These are phyloP conservation scores for Tokudaia muenninki DNA, from an alignment of 2,797 vertebrate species.

Conservation along the genomic window DNA sequence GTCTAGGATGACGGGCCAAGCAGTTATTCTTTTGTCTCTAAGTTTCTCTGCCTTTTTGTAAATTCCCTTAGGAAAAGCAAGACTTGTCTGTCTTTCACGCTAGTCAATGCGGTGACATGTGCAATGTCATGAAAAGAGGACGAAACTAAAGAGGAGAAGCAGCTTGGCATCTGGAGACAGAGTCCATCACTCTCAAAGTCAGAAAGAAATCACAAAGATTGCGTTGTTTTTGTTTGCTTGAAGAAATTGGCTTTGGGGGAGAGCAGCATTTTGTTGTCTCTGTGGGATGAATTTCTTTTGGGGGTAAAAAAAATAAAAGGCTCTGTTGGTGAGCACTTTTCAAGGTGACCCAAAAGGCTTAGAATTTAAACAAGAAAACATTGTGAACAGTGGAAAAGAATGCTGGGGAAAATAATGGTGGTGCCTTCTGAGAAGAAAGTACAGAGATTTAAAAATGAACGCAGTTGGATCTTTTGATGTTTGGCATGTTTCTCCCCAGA, in stretches of 20 bases:
- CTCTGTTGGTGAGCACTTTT: slow-evolving; percentile 52
- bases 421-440: slow-evolving; percentile 44
- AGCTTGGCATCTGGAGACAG: slow-evolving; percentile 3
- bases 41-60: slow-evolving; percentile 24
- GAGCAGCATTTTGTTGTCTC: slow-evolving; percentile 64
- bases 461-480: slow-evolving; percentile 49
- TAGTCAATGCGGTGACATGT: not conserved
- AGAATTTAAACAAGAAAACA: slow-evolving; percentile 68
- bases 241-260: slow-evolving; percentile 63
- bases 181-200: slow-evolving; percentile 11
- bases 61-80: not conserved
- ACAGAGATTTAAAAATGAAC: slow-evolving; percentile 50
- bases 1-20: not conserved
- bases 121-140: not conserved
- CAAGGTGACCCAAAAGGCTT: slow-evolving; percentile 73
- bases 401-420: slow-evolving; percentile 2
- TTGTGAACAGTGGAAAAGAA: slow-evolving; percentile 57
- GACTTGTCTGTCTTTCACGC: slow-evolving; percentile 13
- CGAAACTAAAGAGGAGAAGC: not conserved
- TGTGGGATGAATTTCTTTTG: slow-evolving; percentile 58
- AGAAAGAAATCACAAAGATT: slow-evolving; percentile 35
- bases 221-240: slow-evolving; percentile 51
- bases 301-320: not conserved
- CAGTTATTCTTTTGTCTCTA: slow-evolving; percentile 38
- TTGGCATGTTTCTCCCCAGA: slow-evolving; percentile 51